Evolutionary conservation across 2,113 vertebrate genomes (phyloP), one percentile per base, ranked within the genome.

Genomic region (Peromyscus californicus): DNA sequence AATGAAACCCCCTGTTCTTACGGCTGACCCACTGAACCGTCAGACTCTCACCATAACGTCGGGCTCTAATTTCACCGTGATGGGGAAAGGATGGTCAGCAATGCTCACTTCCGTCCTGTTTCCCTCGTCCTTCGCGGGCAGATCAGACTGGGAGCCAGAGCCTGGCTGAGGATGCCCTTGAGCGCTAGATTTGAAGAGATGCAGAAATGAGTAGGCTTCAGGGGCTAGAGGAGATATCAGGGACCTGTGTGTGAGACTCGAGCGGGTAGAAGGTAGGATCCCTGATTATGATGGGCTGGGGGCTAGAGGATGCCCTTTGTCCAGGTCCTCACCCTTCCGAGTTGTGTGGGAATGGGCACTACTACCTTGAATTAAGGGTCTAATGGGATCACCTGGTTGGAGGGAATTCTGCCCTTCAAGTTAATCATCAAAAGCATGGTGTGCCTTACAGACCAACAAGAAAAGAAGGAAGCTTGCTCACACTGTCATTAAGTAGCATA

Each of bases 401-500:
- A 90, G 26, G 74, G 54, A 91, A 65, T 70, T 87, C 78, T 93
- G 74, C 51, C 42, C 45, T 97, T 89, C 90, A 76, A 36, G 59
- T 39, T 90, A 95, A 86, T 80, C 91, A 93, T 72, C 83, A 82
- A 63, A 84, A 78, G 57, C 91, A 57, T 13, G 29, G 8, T 45
- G 19, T 76, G 33, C 36, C 4, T 0, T 90, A 80, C 48, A 94
- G 48, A 15, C 65, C 75, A 96, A 67, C 70, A 74, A 70, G 85
- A 54, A 97, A 96, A 87, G 45, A 96, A 78, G 80, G 76, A 59
- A 75, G 48, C 36, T 61, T 78, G 90, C 76, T 63, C 29, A 29
- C 15, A 31, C 36, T 67, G 75, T 61, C 42, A 89, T 78, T 78
- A 75, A 86, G 57, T 72, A 93, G 24, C 48, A 42, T 57, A 78